These are phyloP conservation scores for Todiramphus saurophagus DNA, from an alignment of 2,113 vertebrate species.

Conservation along the genomic window DNA sequence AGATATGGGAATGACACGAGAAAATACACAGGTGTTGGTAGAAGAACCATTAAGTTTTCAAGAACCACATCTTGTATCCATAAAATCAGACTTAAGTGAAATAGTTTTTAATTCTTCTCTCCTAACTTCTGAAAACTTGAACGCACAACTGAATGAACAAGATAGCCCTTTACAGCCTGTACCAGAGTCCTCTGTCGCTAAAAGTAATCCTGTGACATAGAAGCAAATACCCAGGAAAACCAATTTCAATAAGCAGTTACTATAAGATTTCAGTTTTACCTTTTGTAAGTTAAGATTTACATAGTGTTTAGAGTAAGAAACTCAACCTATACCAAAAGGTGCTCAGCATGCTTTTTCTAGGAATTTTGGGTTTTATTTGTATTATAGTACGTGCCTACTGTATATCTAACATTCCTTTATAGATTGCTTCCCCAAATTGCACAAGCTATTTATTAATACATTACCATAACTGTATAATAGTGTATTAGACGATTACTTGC, in stretches of 20 bases:
- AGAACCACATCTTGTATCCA: slow-evolving; percentile 82
- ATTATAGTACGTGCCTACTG: slow-evolving; percentile 81
- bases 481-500: slow-evolving; percentile 69
- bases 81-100: slow-evolving; percentile 83
- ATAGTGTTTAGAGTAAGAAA: slow-evolving; percentile 73
- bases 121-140: slow-evolving; percentile 78
- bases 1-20: slow-evolving; percentile 87
- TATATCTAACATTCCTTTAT: slow-evolving; percentile 79
- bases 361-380: slow-evolving; percentile 76
- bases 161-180: slow-evolving; percentile 59
- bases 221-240: slow-evolving; percentile 20
- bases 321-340: slow-evolving; percentile 77
- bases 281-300: slow-evolving; percentile 77
- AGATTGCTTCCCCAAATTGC: slow-evolving; percentile 76
- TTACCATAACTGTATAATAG: slow-evolving; percentile 65
- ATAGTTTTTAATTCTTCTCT: slow-evolving; percentile 80
- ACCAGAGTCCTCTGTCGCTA: slow-evolving; percentile 56
- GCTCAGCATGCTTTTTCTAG: slow-evolving; percentile 86
- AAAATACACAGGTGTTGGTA: slow-evolving; percentile 83
- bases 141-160: slow-evolving; percentile 71
- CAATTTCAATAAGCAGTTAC: slow-evolving; percentile 53
- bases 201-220: slow-evolving; percentile 68
- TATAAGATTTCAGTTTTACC: slow-evolving; percentile 65
- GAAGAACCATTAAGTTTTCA: slow-evolving; percentile 80
- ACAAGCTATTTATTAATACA: slow-evolving; percentile 70